Evolutionary conservation across 1,140 invertebrate species (phyloP), one percentile per base, ranked within the genome.

Genomic region (Heliothis subflexa): DNA sequence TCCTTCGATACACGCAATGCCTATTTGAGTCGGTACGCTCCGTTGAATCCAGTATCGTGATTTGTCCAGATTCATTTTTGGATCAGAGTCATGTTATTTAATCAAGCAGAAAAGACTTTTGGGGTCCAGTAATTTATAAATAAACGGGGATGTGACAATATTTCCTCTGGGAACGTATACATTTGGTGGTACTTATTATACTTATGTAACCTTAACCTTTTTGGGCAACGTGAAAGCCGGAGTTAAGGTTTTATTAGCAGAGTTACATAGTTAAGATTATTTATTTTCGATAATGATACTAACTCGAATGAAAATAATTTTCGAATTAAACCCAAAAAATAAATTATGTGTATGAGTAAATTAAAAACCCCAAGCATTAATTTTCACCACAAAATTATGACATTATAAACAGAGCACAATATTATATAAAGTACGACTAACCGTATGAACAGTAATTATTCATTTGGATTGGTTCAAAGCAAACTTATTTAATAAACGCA

Each of bases 1-100:
- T 88, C 85, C 86, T 86, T 88, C 83, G 83, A 81, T 85, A 83
- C 84, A 85, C 85, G 84, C 80, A 76, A 83, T 77, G 76, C 75
- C 82, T 81, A 84, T 86, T 89, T 86, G 81, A 84, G 81, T 81
- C 81, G 71, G 62, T 66, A 33, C 78, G 83, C 83, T 81, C 74
- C 74, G 78, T 80, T 84, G 78, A 75, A 54, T 64, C 21, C 78
- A 66, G 61, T 78, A 59, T 70, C 68, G 74, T 73, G 74, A 82
- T 86, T 81, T 79, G 62, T 18, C 4, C 59, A 62, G 47, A 76
- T 64, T 73, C 61, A 73, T 79, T 79, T 72, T 85, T 80, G 80
- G 81, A 79, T 75, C 74, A 83, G 78, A 64, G 54, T 75, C 73
- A 75, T 75, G 45, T 76, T 77, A 76, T 55, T 62, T 55, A 79